Base-by-base conservation (phyloP, 2,113 vertebrate species). In the Pomatostomus ruficeps region DNA sequence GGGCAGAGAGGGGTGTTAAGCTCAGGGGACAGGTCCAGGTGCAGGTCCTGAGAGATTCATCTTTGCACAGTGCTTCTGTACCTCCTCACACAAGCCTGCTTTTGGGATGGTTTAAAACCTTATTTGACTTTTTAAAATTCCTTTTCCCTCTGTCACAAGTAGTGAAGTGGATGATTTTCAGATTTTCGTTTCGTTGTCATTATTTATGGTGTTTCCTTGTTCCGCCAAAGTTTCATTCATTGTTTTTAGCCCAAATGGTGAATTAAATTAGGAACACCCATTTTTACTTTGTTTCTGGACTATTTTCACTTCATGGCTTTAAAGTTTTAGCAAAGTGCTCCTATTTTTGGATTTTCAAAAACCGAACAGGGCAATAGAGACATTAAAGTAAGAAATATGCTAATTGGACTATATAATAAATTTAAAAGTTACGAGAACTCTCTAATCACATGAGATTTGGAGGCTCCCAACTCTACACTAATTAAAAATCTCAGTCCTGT, bases 371-470 rank as follows among this genome's bases (percentile, higher is more conserved):
- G 85, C 55, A 88, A 94, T 55, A 84, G 40, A 86, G 85, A 75
- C 65, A 89, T 90, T 88, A 83, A 94, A 95, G 78, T 76, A 91
- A 89, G 63, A 89, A 94, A 86, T 92, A 94, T 51, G 74, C 43
- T 95, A 95, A 95, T 88, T 93, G 38, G 55, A 36, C 63, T 80
- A 67, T 43, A 93, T 66, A 94, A 88, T 85, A 95, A 76, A 65
- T 85, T 62, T 82, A 58, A 76, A 94, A 97, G 77, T 91, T 88
- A 88, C 33, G 51, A 93, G 78, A 83, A 88, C 45, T 76, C 58
- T 94, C 31, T 91, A 88, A 73, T 66, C 85, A 85, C 83, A 80
- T 62, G 87, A 93, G 87, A 92, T 77, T 79, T 62, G 46, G 75
- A 85, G 25, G 46, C 35, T 91, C 72, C 85, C 78, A 89, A 57